These are phyloP conservation scores for Hyposmocoma kahamanoa DNA, from an alignment of 1,140 invertebrate genomes.

Conservation along the genomic window DNA sequence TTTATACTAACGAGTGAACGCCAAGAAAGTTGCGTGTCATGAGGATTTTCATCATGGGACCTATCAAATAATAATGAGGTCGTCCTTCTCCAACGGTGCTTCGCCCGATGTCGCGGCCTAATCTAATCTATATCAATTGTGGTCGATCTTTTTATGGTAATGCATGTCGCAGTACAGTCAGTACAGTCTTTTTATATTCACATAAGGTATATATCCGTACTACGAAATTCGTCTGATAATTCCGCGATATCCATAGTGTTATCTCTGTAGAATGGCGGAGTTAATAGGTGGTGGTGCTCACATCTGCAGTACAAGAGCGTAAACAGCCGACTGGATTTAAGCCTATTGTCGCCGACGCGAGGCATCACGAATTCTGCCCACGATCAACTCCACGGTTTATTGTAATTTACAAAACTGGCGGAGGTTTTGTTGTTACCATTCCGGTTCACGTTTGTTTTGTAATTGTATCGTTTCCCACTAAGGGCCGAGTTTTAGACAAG, in stretches of 20 bases:
- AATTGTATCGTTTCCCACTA: slow-evolving; percentile 16
- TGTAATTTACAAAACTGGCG: slow-evolving; percentile 68
- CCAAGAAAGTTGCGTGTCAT: slow-evolving; percentile 60
- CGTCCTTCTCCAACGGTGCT: slow-evolving; percentile 35
- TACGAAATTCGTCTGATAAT: background rate
- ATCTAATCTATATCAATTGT: slow-evolving; percentile 43
- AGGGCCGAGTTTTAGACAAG: background rate
- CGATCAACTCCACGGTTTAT: slow-evolving; percentile 59
- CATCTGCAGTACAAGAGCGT: slow-evolving; percentile 32
- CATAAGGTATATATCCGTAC: slow-evolving; percentile 9
- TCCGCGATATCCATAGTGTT: slow-evolving; percentile 9
- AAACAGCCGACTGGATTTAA: slow-evolving; percentile 35
- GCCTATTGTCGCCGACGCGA: slow-evolving; percentile 51
- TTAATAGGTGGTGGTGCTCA: slow-evolving; percentile 40
- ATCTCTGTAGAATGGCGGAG: slow-evolving; percentile 38
- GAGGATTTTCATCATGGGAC: slow-evolving; percentile 57
- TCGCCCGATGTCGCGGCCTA: slow-evolving; percentile 36
- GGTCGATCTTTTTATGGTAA: slow-evolving; percentile 42
- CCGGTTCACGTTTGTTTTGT: slow-evolving; percentile 41
- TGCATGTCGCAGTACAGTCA: slow-evolving; percentile 32
- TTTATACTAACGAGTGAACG: slow-evolving; percentile 59
- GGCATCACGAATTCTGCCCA: slow-evolving; percentile 56
- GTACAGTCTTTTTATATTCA: slow-evolving; percentile 28
- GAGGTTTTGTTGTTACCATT: slow-evolving; percentile 49
- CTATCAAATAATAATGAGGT: slow-evolving; percentile 65